These are phyloP conservation scores for Orientallactaga bullata DNA, from an alignment of 2,113 vertebrate genomes.

Conservation along the genomic window DNA sequence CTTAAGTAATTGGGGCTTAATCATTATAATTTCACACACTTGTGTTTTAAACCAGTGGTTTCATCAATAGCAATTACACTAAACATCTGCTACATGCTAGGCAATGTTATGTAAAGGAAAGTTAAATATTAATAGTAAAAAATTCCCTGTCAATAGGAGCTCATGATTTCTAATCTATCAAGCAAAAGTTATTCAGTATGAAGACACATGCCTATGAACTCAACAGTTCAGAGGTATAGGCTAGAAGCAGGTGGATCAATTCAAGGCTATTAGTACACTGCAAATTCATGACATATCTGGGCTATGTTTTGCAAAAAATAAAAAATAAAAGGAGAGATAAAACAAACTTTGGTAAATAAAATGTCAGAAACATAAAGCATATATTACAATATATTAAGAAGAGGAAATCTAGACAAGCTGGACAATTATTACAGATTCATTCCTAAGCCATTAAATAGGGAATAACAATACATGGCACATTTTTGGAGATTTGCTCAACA, in stretches of 20 bases:
- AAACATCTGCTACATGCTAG: background rate
- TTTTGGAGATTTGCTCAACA: background rate
- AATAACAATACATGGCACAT: background rate
- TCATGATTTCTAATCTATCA: constrained; percentile 38
- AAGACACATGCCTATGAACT: no score
- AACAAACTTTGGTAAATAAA: background rate
- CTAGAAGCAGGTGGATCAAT: no score
- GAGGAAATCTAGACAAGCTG: background rate
- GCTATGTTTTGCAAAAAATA: background rate
- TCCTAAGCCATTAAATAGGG: background rate
- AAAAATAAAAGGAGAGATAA: background rate
- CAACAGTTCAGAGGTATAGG: no score
- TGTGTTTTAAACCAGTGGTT: background rate
- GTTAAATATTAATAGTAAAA: background rate
- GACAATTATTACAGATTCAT: background rate
- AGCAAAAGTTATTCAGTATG: background rate
- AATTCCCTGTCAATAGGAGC: constrained; percentile 62
- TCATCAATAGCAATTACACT: background rate
- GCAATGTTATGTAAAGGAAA: background rate
- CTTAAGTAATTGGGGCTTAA: background rate
- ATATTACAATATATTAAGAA: background rate
- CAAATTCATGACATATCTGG: no score
- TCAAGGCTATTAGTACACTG: no score
- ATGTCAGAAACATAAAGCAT: background rate
- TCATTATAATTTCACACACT: background rate